Evolutionary conservation across 1,140 invertebrate genomes (phyloP), one percentile per base, ranked within the genome.

Genomic region (Conus betulinus): DNA sequence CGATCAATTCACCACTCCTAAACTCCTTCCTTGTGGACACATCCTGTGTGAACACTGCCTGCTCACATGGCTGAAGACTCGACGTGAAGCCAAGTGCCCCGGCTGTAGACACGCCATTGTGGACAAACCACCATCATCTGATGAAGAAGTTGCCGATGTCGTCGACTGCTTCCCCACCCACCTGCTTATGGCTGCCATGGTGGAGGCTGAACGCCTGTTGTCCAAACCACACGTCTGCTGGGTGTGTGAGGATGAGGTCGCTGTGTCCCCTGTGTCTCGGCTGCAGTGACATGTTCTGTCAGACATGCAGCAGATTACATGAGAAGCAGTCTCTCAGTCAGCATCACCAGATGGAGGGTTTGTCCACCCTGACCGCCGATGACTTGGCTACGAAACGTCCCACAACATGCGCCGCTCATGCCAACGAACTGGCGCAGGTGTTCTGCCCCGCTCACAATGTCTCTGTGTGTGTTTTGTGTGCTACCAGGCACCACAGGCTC

Each of bases 251-350:
- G 83, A 84, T n/a, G 83, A 57, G 23, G 57, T 6, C 13, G 83
- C 83, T 57, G 83, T 60, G 27, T 84, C n/a, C 57, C 52, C 13
- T 84, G 7, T 84, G 82, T 60, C 2, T 60, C 8, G 11, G 10
- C 53, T 84, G 83, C 25, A 20, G 25, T 1, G 83, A 84, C 83
- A 84, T 84, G 83, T 57, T 84, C n/a, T 84, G 83, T 25, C 25
- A 25, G 57, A 0, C 83, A 0, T 84, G 83, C 25, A 6, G 27
- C 52, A 84, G 23, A 13, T 7, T 57, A 13, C 83, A 84, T 27
- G 17, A 84, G 57, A 84, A 84, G 23, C 53, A 60, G 25, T 84
- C 83, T 10, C 53, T 20, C 17, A 84, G 5, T 4, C 11, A 53
- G 4, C n/a, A 63, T 25, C 83, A 84, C 53, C n/a, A 20, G 13